Conservation (phyloP, 1,140 invertebrate genomes). For the Maniola jurtina region DNA sequence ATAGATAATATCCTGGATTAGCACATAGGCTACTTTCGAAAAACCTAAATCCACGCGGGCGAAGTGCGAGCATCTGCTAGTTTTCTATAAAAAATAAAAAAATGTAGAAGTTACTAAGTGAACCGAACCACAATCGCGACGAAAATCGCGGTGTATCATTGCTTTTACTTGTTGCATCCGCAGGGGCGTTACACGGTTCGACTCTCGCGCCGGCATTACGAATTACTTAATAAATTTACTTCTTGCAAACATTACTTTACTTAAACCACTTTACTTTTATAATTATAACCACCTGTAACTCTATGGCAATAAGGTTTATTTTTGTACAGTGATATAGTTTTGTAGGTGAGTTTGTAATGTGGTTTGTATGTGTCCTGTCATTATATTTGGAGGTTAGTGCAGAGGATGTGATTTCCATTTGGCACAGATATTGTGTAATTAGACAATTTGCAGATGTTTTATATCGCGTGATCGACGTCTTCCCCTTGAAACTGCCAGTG, state of each 20-base stretch:
- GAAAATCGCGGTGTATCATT: constrained; percentile 67
- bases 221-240: constrained; percentile 54
- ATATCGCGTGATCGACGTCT: constrained; percentile 30
- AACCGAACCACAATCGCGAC: constrained; percentile 43
- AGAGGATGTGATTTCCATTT: constrained; percentile 66
- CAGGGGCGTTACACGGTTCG: constrained; percentile 56
- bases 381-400: constrained; percentile 63
- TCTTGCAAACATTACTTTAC: constrained; percentile 20
- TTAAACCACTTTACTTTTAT: constrained; percentile 1
- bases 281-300: constrained; percentile 22
- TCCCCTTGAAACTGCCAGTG: constrained; percentile 23
- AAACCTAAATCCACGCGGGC: too few species aligned
- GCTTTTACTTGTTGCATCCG: constrained; percentile 67
- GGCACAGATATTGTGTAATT: constrained; percentile 49
- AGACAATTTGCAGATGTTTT: constrained; percentile 31
- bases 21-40: too few species aligned
- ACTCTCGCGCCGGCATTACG: constrained; percentile 40
- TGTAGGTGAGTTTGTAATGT: constrained; percentile 25
- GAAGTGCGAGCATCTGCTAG: too few species aligned
- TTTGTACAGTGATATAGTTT: constrained; percentile 1
- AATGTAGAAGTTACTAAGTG: constrained; percentile 34
- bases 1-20: too few species aligned
- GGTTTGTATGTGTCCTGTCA: constrained; percentile 52
- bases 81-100: too few species aligned
- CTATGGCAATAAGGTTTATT: constrained; percentile 21